Percentiles rank a stretch among this genome's conserved stretches.
phyloP scores from a whole-genome alignment of 2,888 invertebrate species.

The Galerucella pusilla region DNA sequence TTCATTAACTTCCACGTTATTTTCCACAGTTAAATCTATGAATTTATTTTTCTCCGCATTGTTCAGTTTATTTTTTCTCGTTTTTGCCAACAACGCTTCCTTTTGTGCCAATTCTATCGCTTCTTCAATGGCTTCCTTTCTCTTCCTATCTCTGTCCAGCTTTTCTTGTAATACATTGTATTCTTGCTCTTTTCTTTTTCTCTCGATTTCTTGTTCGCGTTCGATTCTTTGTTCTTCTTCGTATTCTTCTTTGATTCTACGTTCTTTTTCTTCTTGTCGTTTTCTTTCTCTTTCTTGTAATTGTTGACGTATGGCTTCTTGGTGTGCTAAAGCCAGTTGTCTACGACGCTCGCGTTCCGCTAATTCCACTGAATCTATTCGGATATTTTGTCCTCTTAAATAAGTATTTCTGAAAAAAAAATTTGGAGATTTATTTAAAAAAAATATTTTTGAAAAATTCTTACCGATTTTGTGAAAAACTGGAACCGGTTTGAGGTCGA shows the following conservation, averaged over 20 bases:
- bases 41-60: conserved; percentile 58
- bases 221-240: conserved; percentile 83
- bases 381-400: conserved; percentile 87
- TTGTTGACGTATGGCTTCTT: conserved; percentile 86
- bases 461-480: conserved; percentile 55
- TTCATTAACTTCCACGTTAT: not conserved
- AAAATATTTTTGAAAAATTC: conserved; percentile 16
- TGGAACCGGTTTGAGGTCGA: conserved; percentile 61
- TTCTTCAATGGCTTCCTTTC: conserved; percentile 80
- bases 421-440: not conserved
- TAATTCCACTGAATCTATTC: conserved; percentile 81
- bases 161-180: conserved; percentile 74
- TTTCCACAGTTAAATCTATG: conserved; percentile 23
- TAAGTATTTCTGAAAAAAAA: conserved; percentile 68
- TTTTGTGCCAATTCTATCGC: conserved; percentile 79
- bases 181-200: conserved; percentile 78
- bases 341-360: conserved; percentile 85
- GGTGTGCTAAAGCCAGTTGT: conserved; percentile 86
- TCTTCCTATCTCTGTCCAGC: conserved; percentile 76
- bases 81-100: conserved; percentile 70
- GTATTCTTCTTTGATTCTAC: conserved; percentile 79
- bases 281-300: conserved; percentile 83
- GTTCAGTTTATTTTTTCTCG: conserved; percentile 48
- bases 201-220: conserved; percentile 78
- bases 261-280: conserved; percentile 81